Evolutionary conservation across 2,888 invertebrate genomes (phyloP).

Genomic region (Rotaria socialis): DNA sequence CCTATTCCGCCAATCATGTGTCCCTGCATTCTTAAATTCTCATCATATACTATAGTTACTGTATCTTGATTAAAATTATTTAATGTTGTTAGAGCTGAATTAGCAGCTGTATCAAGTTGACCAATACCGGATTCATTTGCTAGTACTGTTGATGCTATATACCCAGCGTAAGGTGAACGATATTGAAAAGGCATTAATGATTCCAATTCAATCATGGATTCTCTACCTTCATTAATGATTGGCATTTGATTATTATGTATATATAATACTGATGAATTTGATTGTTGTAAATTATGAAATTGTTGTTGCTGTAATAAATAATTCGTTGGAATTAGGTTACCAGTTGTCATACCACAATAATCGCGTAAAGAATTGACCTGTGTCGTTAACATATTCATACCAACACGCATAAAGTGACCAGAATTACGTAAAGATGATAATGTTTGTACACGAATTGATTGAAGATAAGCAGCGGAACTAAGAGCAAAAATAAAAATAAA

Average conservation of each 20-base stretch:
- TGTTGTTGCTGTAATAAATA: conserved; percentile 5
- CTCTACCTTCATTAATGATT: neutral
- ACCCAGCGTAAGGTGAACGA: neutral
- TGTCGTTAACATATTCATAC: conserved; percentile 26
- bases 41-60: neutral
- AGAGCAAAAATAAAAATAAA: neutral
- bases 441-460: conserved; percentile 7
- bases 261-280: neutral
- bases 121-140: neutral
- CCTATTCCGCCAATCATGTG: neutral
- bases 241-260: neutral
- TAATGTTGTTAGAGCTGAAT: neutral
- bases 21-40: neutral
- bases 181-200: neutral
- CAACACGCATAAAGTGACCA: conserved; percentile 23
- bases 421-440: neutral
- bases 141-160: neutral
- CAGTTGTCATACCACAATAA: conserved; percentile 19
- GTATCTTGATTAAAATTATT: neutral
- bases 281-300: neutral
- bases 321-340: neutral
- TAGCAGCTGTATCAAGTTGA: neutral
- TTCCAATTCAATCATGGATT: neutral
- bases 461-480: conserved; percentile 17
- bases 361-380: conserved; percentile 9